Evolutionary conservation across 2,113 vertebrate species (phyloP).

Genomic region (Girardinichthys multiradiatus): DNA sequence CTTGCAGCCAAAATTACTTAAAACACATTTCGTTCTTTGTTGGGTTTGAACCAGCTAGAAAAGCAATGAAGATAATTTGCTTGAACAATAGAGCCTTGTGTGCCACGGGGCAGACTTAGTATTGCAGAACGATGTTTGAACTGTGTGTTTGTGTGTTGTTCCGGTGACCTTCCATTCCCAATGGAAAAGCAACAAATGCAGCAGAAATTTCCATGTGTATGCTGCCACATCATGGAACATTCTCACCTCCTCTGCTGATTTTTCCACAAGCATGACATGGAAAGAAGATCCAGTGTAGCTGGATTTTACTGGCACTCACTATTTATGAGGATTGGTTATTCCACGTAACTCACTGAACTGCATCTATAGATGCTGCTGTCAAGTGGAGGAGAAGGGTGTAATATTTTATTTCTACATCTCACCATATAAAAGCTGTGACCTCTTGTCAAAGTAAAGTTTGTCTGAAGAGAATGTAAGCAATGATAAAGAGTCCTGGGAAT

Average conservation of each 20-base stretch:
- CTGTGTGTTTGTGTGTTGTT: conserved; percentile 53
- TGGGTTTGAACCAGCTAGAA: conserved; percentile 34
- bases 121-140: conserved; percentile 17
- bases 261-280: conserved; percentile 68
- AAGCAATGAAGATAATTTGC: conserved; percentile 34
- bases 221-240: conserved; percentile 71
- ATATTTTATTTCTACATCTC: no score
- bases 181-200: conserved; percentile 64
- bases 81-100: conserved; percentile 54
- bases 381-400: conserved; percentile 10
- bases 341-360: conserved; percentile 44
- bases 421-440: no score
- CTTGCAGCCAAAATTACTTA: no score
- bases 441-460: no score
- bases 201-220: conserved; percentile 67
- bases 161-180: conserved; percentile 65
- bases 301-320: conserved; percentile 42
- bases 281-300: conserved; percentile 65
- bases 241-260: conserved; percentile 61
- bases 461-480: not conserved
- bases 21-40: no score
- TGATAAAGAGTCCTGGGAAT: no score
- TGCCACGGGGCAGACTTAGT: conserved; percentile 21
- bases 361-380: conserved; percentile 29
- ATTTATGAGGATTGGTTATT: conserved; percentile 38